A percentile compares a stretch with the other conserved stretches of the same genome.
phyloP scores from a whole-genome alignment of 2,888 invertebrate genomes.

The Drosophila dives region DNA sequence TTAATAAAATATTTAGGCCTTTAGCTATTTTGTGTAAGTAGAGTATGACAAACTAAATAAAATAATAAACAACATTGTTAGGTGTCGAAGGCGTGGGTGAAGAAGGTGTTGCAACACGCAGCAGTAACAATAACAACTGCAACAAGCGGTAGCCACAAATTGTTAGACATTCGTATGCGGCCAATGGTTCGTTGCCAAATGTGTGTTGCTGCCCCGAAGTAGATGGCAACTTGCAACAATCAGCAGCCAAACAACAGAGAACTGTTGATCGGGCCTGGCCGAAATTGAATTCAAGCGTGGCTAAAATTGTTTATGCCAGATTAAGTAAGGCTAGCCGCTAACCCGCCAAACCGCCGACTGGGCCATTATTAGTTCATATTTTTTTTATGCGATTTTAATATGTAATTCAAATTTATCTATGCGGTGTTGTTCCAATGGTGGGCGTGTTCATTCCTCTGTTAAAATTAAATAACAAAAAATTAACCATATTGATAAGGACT shows the following conservation, averaged over 20 bases:
- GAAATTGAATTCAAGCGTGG: constrained; percentile 73
- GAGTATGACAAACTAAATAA: constrained; percentile 55
- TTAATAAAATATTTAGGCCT: not conserved
- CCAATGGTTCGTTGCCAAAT: constrained; percentile 59
- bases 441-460: constrained; percentile 54
- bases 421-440: constrained; percentile 38
- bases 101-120: constrained; percentile 44
- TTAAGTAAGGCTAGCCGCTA: constrained; percentile 27
- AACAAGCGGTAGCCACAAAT: constrained; percentile 12
- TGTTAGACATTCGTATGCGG: constrained; percentile 36
- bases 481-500: constrained; percentile 62
- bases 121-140: constrained; percentile 9
- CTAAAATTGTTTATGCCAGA: constrained; percentile 72
- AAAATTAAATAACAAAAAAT: constrained; percentile 9
- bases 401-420: constrained; percentile 57
- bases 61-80: constrained; percentile 55
- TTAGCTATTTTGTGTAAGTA: not conserved
- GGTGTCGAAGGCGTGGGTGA: constrained; percentile 71
- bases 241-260: constrained; percentile 41
- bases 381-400: constrained; percentile 73
- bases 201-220: constrained; percentile 12
- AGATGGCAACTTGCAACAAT: constrained; percentile 56
- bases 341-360: constrained; percentile 9
- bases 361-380: constrained; percentile 70
- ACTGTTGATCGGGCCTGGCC: constrained; percentile 25